Base-by-base conservation (phyloP, 1,140 invertebrate species). In the Penaeus japonicus region DNA sequence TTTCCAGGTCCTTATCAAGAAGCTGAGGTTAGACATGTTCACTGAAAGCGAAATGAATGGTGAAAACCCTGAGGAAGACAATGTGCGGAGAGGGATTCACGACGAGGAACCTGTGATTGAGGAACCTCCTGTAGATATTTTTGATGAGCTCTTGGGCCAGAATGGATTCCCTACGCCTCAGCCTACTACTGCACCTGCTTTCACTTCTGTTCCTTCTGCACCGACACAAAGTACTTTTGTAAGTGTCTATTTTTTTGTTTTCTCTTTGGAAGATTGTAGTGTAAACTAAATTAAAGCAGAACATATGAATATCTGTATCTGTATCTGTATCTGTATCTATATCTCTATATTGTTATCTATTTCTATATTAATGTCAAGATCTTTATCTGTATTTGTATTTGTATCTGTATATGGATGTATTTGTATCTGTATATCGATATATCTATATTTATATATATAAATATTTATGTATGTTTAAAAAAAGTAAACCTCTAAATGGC, bases 91-190 rank as follows among this genome's bases (percentile, higher is more conserved):
- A 24, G 90, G 91, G n/a, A 91, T 92, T 3, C 92, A 92, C 7
- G 91, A 91, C 10, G 91, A 91, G 39, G 89, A 91, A 10, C 90
- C 92, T n/a, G 89, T 89, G 22, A 90, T 91, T 5, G 90, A 91
- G 47, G 90, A 92, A 22, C 84, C 89, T 55, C 20, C 20, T 39
- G 65, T 85, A 27, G 93, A 94, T 91, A 92, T 93, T 77, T 94
- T 94, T 81, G 94, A 94, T 92, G 92, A 93, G 30, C 81, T 94
- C 24, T 90, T 94, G 70, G 92, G 92, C 27, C 92, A 94, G 39
- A 81, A 18, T 59, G 83, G 32, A 17, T 47, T 79, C n/a, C 32
- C 84, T 65, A 27, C 89, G 10, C 17, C 81, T 15, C 39, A 27
- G 12, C 80, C 87, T 5, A 84, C 62, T 22, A 70, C 87, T 15